Conservation (phyloP, 2,797 vertebrate genomes). For the Muscicapa striata region DNA sequence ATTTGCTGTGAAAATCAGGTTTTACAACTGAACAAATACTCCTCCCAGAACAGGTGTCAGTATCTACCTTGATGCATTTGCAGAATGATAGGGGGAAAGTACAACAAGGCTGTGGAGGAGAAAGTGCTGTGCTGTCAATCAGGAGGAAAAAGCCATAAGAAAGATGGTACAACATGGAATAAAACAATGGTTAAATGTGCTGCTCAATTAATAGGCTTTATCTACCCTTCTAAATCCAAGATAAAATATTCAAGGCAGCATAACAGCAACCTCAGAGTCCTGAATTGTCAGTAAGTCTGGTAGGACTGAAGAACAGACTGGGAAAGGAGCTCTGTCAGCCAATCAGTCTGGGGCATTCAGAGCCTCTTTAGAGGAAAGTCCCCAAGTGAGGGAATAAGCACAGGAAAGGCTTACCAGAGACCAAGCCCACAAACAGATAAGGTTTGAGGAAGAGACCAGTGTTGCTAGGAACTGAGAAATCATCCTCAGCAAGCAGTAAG, state of each 20-base stretch:
- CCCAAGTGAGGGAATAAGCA: background rate
- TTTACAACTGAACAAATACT: background rate
- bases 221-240: background rate
- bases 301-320: background rate
- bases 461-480: conserved; percentile 29
- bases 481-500: background rate
- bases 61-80: background rate
- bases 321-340: background rate
- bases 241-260: background rate
- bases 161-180: background rate
- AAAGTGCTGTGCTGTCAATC: background rate
- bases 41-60: background rate
- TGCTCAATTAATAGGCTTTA: background rate
- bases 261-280: background rate
- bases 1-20: background rate
- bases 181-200: background rate
- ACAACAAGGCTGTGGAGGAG: background rate
- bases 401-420: background rate
- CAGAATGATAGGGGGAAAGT: background rate
- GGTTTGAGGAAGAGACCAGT: conserved; percentile 31
- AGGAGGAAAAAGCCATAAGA: background rate
- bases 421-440: conserved; percentile 10
- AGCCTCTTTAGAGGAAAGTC: background rate
- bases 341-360: background rate
- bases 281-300: background rate